Percentiles rank a stretch among this genome's conserved stretches.
These are phyloP conservation scores for Empis livida DNA, from an alignment of 2,888 invertebrate species.

Conservation along the genomic window DNA sequence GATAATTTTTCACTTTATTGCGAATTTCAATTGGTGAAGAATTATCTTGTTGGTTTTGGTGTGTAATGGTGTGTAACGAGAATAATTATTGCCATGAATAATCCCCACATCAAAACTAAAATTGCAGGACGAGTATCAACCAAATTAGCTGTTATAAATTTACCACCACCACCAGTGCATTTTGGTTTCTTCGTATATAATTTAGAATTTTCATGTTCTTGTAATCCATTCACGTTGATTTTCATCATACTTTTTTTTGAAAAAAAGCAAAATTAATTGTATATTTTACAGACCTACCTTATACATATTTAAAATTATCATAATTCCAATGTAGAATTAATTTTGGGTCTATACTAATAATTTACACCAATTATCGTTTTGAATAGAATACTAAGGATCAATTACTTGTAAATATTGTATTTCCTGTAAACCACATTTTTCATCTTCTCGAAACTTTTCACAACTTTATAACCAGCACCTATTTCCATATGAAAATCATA, in stretches of 20 bases:
- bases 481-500: conserved; percentile 57
- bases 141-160: conserved; percentile 49
- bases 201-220: conserved; percentile 40
- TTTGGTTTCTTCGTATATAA: conserved; percentile 47
- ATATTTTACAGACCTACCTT: background rate
- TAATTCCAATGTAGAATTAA: conserved; percentile 47
- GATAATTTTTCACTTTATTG: background rate
- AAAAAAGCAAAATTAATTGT: conserved; percentile 2
- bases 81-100: conserved; percentile 25
- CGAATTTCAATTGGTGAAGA: background rate
- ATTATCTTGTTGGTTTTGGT: too few species aligned
- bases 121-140: conserved; percentile 44
- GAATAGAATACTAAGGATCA: conserved; percentile 49
- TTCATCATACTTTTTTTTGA: conserved; percentile 38
- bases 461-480: conserved; percentile 52
- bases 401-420: conserved; percentile 50
- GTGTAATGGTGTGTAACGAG: conserved; percentile 18
- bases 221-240: conserved; percentile 46
- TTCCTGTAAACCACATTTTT: conserved; percentile 57
- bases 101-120: conserved; percentile 36
- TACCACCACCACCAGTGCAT: conserved; percentile 37
- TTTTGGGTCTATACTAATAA: too few species aligned
- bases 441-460: conserved; percentile 54
- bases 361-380: too few species aligned
- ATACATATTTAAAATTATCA: conserved; percentile 55